Evolutionary conservation across 1,140 invertebrate genomes (phyloP).

Genomic region (Conus ventricosus): DNA sequence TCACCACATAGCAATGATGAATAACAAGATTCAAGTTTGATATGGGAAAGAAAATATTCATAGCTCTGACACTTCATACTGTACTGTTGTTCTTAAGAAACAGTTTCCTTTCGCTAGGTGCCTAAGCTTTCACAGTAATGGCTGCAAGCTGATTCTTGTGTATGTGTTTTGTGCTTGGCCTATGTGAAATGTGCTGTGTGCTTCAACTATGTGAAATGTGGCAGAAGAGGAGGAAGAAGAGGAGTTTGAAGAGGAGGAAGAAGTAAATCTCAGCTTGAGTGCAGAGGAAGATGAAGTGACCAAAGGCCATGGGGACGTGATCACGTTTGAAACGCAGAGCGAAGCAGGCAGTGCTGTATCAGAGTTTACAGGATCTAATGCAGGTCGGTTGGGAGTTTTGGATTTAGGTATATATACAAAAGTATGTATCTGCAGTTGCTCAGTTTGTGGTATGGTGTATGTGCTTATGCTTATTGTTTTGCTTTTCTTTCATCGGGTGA

Average conservation of each 20-base stretch:
- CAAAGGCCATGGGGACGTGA: constrained; percentile 47
- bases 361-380: constrained; percentile 40
- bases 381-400: constrained; percentile 22
- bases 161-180: no score
- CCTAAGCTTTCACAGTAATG: no score
- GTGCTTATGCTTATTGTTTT: not conserved
- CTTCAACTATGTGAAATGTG: constrained; percentile 3
- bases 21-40: no score
- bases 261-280: constrained; percentile 46
- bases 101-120: no score
- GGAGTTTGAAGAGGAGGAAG: constrained; percentile 33
- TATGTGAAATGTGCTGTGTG: not conserved
- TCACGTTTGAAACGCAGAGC: constrained; percentile 69
- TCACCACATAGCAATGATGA: no score
- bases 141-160: no score
- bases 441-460: not conserved
- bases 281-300: constrained; percentile 51
- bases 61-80: no score
- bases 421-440: not conserved
- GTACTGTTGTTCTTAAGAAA: no score
- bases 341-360: constrained; percentile 58
- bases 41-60: no score
- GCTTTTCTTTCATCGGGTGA: no score
- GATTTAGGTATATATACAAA: no score
- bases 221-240: constrained; percentile 36